Conservation (phyloP, 2,113 vertebrate genomes). For the Hydropotes inermis region DNA sequence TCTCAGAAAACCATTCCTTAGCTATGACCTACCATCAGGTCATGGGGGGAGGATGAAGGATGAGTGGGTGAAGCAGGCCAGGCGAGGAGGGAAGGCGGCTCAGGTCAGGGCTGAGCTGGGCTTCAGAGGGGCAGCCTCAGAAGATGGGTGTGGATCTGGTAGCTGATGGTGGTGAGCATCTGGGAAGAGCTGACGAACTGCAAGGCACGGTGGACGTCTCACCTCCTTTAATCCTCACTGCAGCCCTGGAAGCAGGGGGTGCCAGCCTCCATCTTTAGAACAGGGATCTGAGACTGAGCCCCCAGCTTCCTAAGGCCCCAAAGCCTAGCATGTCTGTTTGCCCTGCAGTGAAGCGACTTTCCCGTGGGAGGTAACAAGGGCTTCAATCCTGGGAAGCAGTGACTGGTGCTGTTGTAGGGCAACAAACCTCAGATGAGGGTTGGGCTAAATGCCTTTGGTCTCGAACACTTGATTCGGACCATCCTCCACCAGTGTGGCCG, state of each 20-base stretch:
- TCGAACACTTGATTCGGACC: background rate
- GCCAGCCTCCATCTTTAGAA: accelerated
- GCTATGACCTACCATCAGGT: background rate
- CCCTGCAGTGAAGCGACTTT: accelerated
- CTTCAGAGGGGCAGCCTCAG: background rate
- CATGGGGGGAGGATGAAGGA: background rate
- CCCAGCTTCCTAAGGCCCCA: background rate
- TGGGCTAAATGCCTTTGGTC: background rate
- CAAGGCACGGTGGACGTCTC: accelerated
- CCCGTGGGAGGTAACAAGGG: too few species aligned
- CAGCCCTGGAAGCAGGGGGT: background rate
- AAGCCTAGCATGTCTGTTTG: background rate
- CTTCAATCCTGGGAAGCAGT: background rate
- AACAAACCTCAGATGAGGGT: background rate
- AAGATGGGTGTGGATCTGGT: accelerated
- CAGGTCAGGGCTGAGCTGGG: too few species aligned
- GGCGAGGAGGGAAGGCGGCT: too few species aligned
- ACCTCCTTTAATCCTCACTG: background rate
- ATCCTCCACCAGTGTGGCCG: background rate
- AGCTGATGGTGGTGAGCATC: background rate
- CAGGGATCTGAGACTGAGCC: background rate
- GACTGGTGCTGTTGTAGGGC: too few species aligned
- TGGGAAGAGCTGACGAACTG: accelerated
- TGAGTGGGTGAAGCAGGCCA: background rate
- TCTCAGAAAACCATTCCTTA: background rate